Conservation (phyloP, 1,140 invertebrate species). For the Monochamus saltuarius region DNA sequence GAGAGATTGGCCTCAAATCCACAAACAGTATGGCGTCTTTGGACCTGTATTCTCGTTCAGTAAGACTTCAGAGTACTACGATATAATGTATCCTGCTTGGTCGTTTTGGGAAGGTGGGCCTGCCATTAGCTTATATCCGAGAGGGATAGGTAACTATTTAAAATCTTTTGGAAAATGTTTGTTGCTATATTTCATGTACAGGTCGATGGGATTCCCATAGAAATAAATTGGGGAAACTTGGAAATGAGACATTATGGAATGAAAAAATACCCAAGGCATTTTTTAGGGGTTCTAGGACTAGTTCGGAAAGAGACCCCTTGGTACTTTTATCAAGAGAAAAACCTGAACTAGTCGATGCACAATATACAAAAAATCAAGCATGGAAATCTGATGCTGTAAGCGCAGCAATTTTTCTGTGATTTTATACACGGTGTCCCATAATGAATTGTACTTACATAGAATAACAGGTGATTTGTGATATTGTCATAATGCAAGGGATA, state of each 20-base stretch:
- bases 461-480: too few species aligned
- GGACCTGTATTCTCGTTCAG: conserved; percentile 93
- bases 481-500: too few species aligned
- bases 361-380: conserved; percentile 97
- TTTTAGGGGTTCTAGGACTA: conserved; percentile 93
- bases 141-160: conserved; percentile 68
- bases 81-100: conserved; percentile 97
- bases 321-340: conserved; percentile 78
- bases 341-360: conserved; percentile 83
- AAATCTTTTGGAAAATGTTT: not conserved
- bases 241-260: conserved; percentile 71
- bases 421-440: too few species aligned
- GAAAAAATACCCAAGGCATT: conserved; percentile 77
- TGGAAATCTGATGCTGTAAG: conserved; percentile 88
- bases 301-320: conserved; percentile 82
- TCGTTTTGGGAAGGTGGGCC: conserved; percentile 97
- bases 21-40: conserved; percentile 61
- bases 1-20: conserved; percentile 89
- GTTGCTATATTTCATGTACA: conserved; percentile 13
- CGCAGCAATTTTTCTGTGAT: not conserved
- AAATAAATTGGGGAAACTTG: conserved; percentile 66
- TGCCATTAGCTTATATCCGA: conserved; percentile 89
- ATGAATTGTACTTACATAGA: too few species aligned
- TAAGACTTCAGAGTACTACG: conserved; percentile 82
- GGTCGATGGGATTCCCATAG: conserved; percentile 87